These are phyloP conservation scores for Cuculus canorus DNA, from an alignment of 2,797 vertebrate species.

Conservation along the genomic window DNA sequence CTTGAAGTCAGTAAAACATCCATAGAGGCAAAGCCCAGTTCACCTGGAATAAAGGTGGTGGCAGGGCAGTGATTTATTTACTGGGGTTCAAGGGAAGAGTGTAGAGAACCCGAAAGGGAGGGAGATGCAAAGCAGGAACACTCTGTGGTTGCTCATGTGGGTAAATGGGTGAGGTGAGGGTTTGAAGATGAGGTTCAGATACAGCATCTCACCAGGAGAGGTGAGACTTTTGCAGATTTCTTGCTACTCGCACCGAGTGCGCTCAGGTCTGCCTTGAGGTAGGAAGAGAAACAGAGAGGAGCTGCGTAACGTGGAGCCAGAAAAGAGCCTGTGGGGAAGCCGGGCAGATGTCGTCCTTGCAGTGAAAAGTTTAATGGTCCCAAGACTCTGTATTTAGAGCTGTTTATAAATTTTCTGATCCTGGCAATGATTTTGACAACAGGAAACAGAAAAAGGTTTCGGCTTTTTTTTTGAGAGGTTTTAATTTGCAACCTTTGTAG, in stretches of 20 bases:
- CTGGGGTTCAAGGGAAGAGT: neutral
- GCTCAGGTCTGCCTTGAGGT: neutral
- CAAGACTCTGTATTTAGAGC: neutral
- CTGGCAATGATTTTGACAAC: constrained; percentile 2
- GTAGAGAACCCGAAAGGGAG: neutral
- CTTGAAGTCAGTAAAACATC: neutral
- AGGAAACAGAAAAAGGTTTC: neutral
- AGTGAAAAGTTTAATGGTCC: neutral
- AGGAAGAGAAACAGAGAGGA: neutral
- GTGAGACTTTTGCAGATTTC: neutral
- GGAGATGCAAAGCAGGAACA: neutral
- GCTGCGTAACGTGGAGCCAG: neutral
- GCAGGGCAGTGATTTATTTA: neutral
- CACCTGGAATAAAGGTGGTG: neutral
- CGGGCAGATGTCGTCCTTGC: neutral
- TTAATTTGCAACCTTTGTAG: neutral
- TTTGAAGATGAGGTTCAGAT: constrained; percentile 16
- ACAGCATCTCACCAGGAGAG: neutral
- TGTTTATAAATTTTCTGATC: neutral
- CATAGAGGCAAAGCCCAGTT: neutral
- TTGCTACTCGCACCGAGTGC: neutral
- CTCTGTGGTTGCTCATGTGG: neutral
- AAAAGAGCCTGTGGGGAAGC: neutral
- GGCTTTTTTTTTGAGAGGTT: neutral
- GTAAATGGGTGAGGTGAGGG: neutral